Evolutionary conservation across 1,140 invertebrate species (phyloP).

Genomic region (honey bee (Apis mellifera)): DNA sequence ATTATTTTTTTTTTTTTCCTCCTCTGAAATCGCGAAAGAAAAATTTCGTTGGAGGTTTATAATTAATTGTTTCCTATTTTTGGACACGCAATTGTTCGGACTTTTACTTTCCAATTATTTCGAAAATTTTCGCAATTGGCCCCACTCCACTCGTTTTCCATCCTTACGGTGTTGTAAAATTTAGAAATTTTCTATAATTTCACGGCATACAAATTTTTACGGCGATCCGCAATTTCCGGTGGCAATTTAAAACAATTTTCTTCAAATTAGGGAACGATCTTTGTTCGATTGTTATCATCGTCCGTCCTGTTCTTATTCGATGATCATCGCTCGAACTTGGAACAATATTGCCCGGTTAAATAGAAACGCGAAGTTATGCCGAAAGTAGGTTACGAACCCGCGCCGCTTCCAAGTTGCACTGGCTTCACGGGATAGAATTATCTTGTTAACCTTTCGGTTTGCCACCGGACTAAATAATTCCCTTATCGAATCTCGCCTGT

Average conservation of each 20-base stretch:
- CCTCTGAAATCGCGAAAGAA: no score
- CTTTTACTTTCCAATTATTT: no score
- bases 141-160: neutral
- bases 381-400: constrained; percentile 28
- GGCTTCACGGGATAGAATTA: constrained; percentile 6
- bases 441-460: constrained; percentile 18
- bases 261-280: no score
- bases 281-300: no score
- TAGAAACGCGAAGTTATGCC: neutral
- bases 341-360: constrained; percentile 7
- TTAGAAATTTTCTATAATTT: no score
- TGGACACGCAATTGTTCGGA: no score
- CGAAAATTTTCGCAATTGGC: no score
- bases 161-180: neutral
- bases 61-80: neutral
- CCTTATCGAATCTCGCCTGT: neutral
- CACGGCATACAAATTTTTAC: no score
- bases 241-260: no score
- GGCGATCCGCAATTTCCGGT: no score
- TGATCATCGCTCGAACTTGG: neutral
- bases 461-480: neutral
- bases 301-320: no score
- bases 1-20: neutral
- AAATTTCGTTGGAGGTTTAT: no score
- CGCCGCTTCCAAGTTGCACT: neutral